Evolutionary conservation across 2,113 vertebrate species (phyloP), one percentile per base, ranked within the genome.

Genomic region (Rhea americana): DNA sequence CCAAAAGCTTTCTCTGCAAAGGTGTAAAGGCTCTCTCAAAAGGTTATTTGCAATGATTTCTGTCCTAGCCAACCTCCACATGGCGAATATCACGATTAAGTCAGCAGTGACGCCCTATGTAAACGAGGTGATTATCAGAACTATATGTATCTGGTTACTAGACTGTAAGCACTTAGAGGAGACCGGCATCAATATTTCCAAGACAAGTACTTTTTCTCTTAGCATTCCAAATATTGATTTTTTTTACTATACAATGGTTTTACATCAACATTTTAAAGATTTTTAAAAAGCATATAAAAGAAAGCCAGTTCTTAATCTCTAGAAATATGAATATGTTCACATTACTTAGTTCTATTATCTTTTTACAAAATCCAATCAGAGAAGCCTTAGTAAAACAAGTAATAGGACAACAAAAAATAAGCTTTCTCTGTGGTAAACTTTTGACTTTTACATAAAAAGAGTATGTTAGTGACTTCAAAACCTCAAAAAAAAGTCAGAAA

Each of bases 101-200:
- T 56, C 82, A 75, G 55, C 50, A 74, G 43, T 51, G 45, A 78
- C 78, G n/a, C 82, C 85, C 90, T 68, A 81, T 75, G 73, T 65
- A 82, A 86, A 91, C 71, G 18, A 66, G 48, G 30, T 85, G 45
- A 80, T 93, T 81, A 86, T 61, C 82, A 83, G 77, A 83, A 68
- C 70, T 71, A 13, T 68, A 56, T 51, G 30, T 65, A 91, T 78
- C 61, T 79, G 48, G 35, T 90, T 71, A 65, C 14, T 43, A 12
- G 51, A 18, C 76, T 59, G 15, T 18, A 43, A 6, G 11, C 41
- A 78, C 61, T 68, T 39, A 39, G 53, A 32, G 65, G 43, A 90
- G 92, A 89, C 11, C 37, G 26, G 37, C 20, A 78, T 63, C 70
- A 41, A 4, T 56, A 75, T 75, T 82, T 93, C 45, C 35, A 73